Evolutionary conservation across 2,888 invertebrate species (phyloP).

Genomic region (Saturnia pavonia): DNA sequence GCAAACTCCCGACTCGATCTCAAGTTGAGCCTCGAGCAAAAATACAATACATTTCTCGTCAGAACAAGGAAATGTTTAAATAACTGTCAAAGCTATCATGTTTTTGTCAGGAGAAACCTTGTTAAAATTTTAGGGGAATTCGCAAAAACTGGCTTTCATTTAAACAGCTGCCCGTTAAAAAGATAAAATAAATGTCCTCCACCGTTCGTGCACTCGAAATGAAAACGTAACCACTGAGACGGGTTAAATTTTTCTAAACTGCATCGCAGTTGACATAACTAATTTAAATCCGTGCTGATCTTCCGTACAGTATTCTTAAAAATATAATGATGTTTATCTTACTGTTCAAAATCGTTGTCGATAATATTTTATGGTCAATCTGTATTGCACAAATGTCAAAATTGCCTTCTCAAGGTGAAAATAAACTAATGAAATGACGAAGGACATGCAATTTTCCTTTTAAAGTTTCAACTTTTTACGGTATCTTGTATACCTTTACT

Average conservation of each 20-base stretch:
- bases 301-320: conserved; percentile 5
- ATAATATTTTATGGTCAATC: background rate
- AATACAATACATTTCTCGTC: conserved; percentile 43
- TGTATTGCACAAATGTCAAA: conserved; percentile 55
- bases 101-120: conserved; percentile 60
- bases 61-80: conserved; percentile 61
- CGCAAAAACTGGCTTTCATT: conserved; percentile 66
- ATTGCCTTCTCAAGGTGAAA: conserved; percentile 47
- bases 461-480: conserved; percentile 32
- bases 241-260: conserved; percentile 33
- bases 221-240: conserved; percentile 61
- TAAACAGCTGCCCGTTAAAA: conserved; percentile 62
- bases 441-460: conserved; percentile 60
- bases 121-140: conserved; percentile 66
- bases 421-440: background rate
- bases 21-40: conserved; percentile 43
- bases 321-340: background rate
- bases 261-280: conserved; percentile 9
- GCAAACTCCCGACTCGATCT: conserved; percentile 44
- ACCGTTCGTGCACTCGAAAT: conserved; percentile 57
- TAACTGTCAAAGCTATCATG: conserved; percentile 65
- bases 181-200: conserved; percentile 61
- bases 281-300: background rate
- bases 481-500: conserved; percentile 35
- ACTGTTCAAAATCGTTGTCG: background rate